Conservation (phyloP, 2,888 invertebrate species). For the Serrognathus titanus region DNA sequence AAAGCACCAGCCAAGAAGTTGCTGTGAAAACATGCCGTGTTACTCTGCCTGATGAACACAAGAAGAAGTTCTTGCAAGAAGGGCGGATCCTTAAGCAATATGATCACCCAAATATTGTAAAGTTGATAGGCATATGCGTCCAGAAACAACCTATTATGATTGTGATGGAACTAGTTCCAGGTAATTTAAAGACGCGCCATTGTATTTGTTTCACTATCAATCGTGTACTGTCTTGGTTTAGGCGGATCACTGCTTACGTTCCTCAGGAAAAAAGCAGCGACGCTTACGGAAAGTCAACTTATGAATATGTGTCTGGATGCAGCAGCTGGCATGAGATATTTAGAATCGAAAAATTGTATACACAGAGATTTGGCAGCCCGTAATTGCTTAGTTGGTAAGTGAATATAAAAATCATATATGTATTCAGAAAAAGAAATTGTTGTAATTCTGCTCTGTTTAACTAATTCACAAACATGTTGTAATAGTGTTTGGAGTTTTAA, state of each 20-base stretch:
- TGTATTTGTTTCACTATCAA: too few relatives aligned
- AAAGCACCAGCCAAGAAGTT: conserved; percentile 79
- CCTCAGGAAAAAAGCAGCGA: conserved; percentile 73
- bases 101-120: conserved; percentile 94
- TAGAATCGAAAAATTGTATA: conserved; percentile 94
- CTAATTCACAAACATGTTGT: too few relatives aligned
- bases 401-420: background rate
- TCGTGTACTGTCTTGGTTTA: conserved; percentile 36
- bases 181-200: conserved; percentile 43
- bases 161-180: conserved; percentile 94
- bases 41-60: conserved; percentile 88
- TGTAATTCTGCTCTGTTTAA: too few relatives aligned
- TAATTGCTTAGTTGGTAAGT: conserved; percentile 80
- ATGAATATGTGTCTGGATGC: conserved; percentile 92
- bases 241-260: conserved; percentile 90
- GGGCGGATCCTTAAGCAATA: conserved; percentile 95
- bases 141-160: conserved; percentile 99
- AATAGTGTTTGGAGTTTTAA: background rate
- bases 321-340: conserved; percentile 91
- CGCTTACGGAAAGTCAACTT: conserved; percentile 59
- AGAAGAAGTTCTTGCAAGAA: conserved; percentile 92
- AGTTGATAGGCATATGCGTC: conserved; percentile 94
- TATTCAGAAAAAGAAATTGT: background rate
- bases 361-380: conserved; percentile 93
- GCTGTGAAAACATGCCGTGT: conserved; percentile 95